Conservation (phyloP, 2,113 vertebrate genomes). For the Prinia subflava region DNA sequence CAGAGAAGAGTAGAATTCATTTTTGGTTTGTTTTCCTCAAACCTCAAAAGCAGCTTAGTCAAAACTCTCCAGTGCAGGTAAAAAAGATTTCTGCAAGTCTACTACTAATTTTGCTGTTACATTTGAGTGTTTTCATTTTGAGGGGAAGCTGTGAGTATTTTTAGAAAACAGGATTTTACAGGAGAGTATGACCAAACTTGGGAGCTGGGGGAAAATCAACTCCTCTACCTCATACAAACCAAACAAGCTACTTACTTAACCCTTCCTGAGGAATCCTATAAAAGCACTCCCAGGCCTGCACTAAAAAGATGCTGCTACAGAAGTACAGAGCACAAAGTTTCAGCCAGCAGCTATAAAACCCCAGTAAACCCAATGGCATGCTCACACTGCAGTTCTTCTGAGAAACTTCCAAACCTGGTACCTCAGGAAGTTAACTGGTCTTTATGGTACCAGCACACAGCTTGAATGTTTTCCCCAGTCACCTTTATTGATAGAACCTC, state of each 20-base stretch:
- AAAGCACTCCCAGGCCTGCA: background rate
- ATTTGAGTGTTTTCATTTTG: background rate
- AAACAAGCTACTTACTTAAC: background rate
- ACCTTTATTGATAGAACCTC: background rate
- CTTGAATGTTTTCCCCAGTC: background rate
- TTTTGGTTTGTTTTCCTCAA: background rate
- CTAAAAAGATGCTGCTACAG: slow-evolving; percentile 1
- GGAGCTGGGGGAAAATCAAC: background rate
- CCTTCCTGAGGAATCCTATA: background rate
- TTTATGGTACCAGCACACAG: background rate
- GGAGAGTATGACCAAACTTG: background rate
- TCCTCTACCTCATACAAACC: background rate
- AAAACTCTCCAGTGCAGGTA: background rate
- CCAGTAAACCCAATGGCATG: background rate
- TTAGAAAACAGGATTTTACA: background rate
- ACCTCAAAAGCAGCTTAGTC: background rate
- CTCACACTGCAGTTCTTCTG: background rate
- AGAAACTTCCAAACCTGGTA: background rate
- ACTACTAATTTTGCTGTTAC: fast-evolving
- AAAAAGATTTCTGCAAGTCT: background rate
- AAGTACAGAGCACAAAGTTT: background rate
- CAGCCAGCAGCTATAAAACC: slow-evolving; percentile 6
- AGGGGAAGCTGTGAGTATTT: background rate
- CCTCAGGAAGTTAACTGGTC: background rate
- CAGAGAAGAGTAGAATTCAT: background rate